A percentile compares a stretch with the other conserved stretches of the same genome.
These are phyloP conservation scores for Myripristis jacobus DNA, from an alignment of 2,797 vertebrate species.

Conservation along the genomic window DNA sequence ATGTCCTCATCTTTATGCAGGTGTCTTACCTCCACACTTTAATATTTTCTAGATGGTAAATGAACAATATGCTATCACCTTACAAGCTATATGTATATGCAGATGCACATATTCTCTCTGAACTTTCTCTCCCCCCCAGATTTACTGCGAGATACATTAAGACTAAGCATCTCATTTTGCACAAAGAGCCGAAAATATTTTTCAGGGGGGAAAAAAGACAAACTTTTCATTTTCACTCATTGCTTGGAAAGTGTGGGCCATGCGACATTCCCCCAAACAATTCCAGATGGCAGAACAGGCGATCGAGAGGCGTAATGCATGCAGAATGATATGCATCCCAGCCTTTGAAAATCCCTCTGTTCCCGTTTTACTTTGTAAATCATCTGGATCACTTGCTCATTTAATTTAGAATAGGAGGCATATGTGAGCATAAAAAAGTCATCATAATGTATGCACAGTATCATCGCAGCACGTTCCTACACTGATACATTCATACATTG, in stretches of 20 bases:
- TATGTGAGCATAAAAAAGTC: slow-evolving; percentile 45
- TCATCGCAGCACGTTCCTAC: slow-evolving; percentile 32
- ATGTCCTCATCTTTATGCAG: neutral
- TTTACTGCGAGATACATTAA: neutral
- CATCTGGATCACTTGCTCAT: slow-evolving; percentile 66
- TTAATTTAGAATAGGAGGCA: slow-evolving; percentile 65
- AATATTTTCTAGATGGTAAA: neutral
- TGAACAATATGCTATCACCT: neutral
- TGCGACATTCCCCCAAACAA: slow-evolving; percentile 67
- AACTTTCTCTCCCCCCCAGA: neutral
- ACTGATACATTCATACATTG: slow-evolving; percentile 34
- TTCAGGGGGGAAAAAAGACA: neutral
- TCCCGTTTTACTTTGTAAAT: slow-evolving; percentile 69
- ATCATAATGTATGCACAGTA: slow-evolving; percentile 60
- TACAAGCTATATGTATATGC: neutral
- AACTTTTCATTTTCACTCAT: slow-evolving; percentile 54
- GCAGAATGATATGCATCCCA: slow-evolving; percentile 66
- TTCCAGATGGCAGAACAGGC: slow-evolving; percentile 76
- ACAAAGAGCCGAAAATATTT: neutral
- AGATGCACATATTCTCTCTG: neutral
- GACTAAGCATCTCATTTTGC: neutral
- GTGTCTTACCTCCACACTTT: neutral
- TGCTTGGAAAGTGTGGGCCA: slow-evolving; percentile 52
- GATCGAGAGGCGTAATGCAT: slow-evolving; percentile 63
- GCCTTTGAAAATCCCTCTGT: slow-evolving; percentile 68